Base-by-base conservation (phyloP, 2,113 vertebrate genomes). In the Psittacula cyanocephala region DNA sequence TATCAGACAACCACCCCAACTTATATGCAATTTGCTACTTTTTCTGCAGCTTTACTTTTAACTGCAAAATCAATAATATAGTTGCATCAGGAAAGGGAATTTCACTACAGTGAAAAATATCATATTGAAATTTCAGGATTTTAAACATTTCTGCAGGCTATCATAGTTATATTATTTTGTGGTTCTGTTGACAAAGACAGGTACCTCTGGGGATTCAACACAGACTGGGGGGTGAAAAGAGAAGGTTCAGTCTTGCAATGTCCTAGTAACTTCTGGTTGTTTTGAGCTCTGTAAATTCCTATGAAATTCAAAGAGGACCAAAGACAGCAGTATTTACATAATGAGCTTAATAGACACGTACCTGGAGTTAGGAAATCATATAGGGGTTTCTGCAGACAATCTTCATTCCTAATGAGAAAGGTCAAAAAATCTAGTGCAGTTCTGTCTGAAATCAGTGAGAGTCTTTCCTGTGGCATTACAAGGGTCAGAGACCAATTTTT, bases 401-500 rank as follows among this genome's bases (percentile, higher is more conserved):
- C 86, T 78, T 91, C 23, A 41, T 77, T 93, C 53, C 37, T 88
- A 85, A 91, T 59, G 59, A 95, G 84, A 85, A 86, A 82, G 81
- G 67, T 85, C 89, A 89, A 85, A 77, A 89, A 77, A 91, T 80
- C 67, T 80, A 49, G 49, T n/a, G 69, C 57, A 65, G 62, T 49
- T 94, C 84, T 72, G 67, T 69, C 87, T 91, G 89, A 91, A 95
- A 62, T 81, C 87, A 44, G 78, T 62, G 28, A 84, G 19, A 68
- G 47, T 55, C 78, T 87, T 84, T 81, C 69, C 78, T 64, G 81
- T 89, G 74, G 70, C 87, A 89, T 97, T 89, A 85, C 55, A 82
- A 88, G 89, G 84, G 81, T 94, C 91, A 88, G 77, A 93, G 81
- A 92, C 69, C 0, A 4, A 89, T 88, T 95, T 94, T 57, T 95